Base-by-base conservation (phyloP, 2,113 vertebrate species). In the Oenanthe oenanthe region DNA sequence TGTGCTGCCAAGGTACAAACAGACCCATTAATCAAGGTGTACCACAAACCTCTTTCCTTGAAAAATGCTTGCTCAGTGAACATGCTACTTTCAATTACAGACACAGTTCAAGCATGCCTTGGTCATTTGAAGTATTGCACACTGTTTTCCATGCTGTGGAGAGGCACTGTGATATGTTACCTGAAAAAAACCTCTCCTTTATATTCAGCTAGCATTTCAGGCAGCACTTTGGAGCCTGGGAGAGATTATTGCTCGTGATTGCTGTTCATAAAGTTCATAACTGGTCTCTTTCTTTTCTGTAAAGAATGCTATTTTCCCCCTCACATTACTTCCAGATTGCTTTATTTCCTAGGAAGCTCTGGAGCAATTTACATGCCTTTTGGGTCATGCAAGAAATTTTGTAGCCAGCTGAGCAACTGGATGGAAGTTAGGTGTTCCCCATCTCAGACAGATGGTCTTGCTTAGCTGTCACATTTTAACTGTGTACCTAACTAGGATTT, bases 31-130 rank as follows among this genome's bases (percentile, higher is more conserved):
- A 91, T 93, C 85, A 83, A 83, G 81, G 77, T 91, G 66, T 62
- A 81, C 53, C 75, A 77, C 61, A 71, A 79, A 85, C 70, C 57
- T 43, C 83, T 63, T 89, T 81, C 25, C 92, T 93, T 89, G 42
- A 76, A 95, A 96, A 96, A 91, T 93, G 51, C 78, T 84, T 95
- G 92, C 88, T 90, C 81, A 50, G 54, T 50, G 63, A 87, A 87
- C 58, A 13, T 29, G 17, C 66, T 92, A 66, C 51, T 95, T 85
- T 80, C 62, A 91, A 56, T 94, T 95, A 83, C 87, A 34, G 26
- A 54, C 75, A 65, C 85, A 92, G 43, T 63, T 91, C 87, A 74
- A 34, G 61, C 7, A 22, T 70, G 81, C 80, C 74, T 83, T 50
- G 42, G 28, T 48, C 89, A 75, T 77, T 68, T 93, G 65, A 93